Conservation (phyloP, 2,797 vertebrate genomes). For the Ctenopoma kingsleyae region DNA sequence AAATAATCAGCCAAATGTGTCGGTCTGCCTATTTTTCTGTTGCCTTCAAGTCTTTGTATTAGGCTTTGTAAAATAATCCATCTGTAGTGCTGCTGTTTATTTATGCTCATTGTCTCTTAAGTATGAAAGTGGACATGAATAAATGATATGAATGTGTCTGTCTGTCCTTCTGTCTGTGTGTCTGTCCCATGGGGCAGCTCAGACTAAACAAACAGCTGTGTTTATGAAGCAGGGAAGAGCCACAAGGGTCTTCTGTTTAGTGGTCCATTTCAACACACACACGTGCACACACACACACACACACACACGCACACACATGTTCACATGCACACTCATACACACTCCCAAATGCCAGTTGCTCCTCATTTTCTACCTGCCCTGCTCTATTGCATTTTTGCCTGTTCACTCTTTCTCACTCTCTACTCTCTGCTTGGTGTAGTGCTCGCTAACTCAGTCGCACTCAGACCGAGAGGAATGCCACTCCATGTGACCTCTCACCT, state of each 20-base stretch:
- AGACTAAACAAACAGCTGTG: constrained; percentile 83
- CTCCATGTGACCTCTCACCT: constrained; percentile 87
- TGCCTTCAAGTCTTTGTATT: constrained; percentile 20
- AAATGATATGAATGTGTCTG: constrained; percentile 76
- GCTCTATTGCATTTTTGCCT: constrained; percentile 62
- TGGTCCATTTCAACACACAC: constrained; percentile 73
- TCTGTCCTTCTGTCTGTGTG: constrained; percentile 74
- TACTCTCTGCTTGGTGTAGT: constrained; percentile 37
- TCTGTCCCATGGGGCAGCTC: constrained; percentile 71
- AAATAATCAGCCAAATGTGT: constrained; percentile 6
- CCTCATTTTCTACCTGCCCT: constrained; percentile 73
- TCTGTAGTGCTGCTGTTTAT: constrained; percentile 63
- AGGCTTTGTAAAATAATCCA: constrained; percentile 59
- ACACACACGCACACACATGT: constrained; percentile 18
- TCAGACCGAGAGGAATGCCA: constrained; percentile 86
- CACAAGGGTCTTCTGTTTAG: constrained; percentile 77
- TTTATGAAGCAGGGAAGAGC: constrained; percentile 76
- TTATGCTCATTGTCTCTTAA: constrained; percentile 62
- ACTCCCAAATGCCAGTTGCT: constrained; percentile 41
- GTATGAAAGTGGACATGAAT: constrained; percentile 72
- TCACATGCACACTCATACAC: constrained; percentile 12
- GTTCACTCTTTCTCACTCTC: constrained; percentile 52
- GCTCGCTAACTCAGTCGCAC: constrained; percentile 50
- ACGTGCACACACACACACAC: constrained; percentile 53
- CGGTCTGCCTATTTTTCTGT: constrained; percentile 12